Evolutionary conservation across 1,140 invertebrate species (phyloP).

Genomic region (Cephus cinctus): DNA sequence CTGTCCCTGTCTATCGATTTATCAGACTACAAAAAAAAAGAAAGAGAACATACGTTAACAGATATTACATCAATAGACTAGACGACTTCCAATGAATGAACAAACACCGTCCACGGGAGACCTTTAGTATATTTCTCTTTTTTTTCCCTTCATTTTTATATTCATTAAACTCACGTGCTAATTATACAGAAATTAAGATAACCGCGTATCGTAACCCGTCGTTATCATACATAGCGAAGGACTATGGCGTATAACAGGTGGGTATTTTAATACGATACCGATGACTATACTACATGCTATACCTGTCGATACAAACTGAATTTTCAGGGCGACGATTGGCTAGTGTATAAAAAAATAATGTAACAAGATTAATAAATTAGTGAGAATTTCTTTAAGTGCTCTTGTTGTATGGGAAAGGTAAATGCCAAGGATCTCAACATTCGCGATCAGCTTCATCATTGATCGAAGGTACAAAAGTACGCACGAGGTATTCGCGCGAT

Average conservation of each 20-base stretch:
- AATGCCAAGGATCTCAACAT: background rate
- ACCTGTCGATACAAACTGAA: too few species aligned
- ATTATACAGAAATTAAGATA: slow-evolving; percentile 10
- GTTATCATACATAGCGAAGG: too few species aligned
- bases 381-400: background rate
- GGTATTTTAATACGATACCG: too few species aligned
- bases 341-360: background rate
- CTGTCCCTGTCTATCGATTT: slow-evolving; percentile 21
- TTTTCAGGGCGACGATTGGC: background rate
- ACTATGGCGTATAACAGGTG: too few species aligned
- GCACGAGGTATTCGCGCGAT: background rate
- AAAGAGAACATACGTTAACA: slow-evolving; percentile 3
- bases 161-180: slow-evolving; percentile 25
- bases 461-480: background rate
- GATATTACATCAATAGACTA: too few species aligned
- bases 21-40: slow-evolving; percentile 7
- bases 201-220: too few species aligned
- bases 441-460: background rate
- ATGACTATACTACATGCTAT: too few species aligned
- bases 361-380: background rate
- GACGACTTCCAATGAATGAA: slow-evolving; percentile 12
- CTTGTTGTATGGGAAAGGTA: too few species aligned
- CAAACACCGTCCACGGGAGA: slow-evolving; percentile 14
- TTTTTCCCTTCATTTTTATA: slow-evolving; percentile 34
- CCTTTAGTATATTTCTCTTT: too few species aligned